Evolutionary conservation across 2,797 vertebrate species (phyloP).

Genomic region (Ceryle rudis): DNA sequence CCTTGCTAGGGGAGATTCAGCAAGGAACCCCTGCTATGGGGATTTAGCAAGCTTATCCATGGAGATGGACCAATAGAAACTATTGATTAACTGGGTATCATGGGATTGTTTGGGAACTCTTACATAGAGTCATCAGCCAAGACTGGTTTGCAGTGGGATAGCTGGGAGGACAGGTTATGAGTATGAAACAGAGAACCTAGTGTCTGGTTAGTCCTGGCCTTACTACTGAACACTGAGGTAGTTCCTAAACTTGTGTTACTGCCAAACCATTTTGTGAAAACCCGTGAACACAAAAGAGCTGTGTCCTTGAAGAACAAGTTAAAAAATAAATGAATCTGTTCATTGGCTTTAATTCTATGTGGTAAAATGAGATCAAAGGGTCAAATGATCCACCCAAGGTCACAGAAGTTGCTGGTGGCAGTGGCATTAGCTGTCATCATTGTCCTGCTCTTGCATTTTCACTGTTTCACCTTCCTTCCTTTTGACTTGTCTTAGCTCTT

Average conservation of each 20-base stretch:
- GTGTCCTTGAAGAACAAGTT: not conserved
- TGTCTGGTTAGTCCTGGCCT: not conserved
- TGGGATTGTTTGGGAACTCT: not conserved
- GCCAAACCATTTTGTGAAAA: not conserved
- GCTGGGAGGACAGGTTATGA: accelerated
- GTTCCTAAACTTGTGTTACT: not conserved
- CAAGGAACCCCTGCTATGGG: not conserved
- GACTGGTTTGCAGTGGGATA: not conserved
- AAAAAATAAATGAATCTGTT: not conserved
- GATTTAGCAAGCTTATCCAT: not conserved
- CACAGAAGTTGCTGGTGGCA: not conserved
- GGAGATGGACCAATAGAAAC: not conserved
- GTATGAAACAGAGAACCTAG: not conserved
- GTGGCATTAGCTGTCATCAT: not conserved
- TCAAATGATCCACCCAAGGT: not conserved
- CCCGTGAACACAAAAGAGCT: not conserved
- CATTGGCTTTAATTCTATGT: not conserved
- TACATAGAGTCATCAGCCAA: not conserved
- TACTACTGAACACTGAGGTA: not conserved
- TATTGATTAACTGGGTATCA: not conserved
- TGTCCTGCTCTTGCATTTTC: not conserved
- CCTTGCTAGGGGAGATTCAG: not conserved
- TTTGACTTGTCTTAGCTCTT: constrained; percentile 8
- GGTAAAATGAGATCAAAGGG: not conserved
- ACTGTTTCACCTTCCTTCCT: not conserved